Percentiles rank a stretch among this genome's conserved stretches.
These are phyloP conservation scores for Nebria brevicollis DNA, from an alignment of 2,888 invertebrate species.

Conservation along the genomic window DNA sequence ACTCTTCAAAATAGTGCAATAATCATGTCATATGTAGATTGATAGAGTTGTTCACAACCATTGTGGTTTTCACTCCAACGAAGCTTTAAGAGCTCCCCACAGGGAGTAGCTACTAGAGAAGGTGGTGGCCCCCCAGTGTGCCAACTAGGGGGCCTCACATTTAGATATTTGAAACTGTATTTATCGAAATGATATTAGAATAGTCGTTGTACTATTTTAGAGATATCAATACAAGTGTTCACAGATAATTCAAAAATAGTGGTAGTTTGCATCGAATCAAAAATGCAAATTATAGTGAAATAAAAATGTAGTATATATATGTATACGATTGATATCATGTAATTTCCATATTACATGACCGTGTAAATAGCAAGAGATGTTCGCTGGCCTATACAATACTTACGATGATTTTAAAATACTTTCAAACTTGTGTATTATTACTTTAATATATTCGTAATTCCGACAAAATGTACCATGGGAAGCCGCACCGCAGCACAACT, in stretches of 20 bases:
- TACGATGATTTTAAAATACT: conserved; percentile 1
- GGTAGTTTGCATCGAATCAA: not conserved
- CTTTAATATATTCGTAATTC: conserved; percentile 42
- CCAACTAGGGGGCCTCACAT: not conserved
- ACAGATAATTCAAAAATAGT: too few species aligned
- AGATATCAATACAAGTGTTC: too few species aligned
- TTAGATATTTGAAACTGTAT: not conserved
- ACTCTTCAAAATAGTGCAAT: not conserved
- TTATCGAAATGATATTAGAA: not conserved
- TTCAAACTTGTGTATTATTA: conserved; percentile 10
- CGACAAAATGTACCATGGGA: conserved; percentile 30
- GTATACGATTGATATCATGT: not conserved
- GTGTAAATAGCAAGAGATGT: not conserved
- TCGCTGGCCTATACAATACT: not conserved
- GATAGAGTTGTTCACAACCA: not conserved
- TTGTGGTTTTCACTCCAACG: conserved; percentile 9
- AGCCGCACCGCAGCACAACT: conserved; percentile 3
- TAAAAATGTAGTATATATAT: not conserved
- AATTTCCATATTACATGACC: not conserved
- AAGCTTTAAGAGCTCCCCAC: not conserved
- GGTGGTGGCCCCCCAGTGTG: not conserved
- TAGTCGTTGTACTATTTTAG: too few species aligned
- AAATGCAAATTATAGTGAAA: not conserved
- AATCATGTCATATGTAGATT: not conserved
- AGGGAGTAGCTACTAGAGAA: not conserved